These are phyloP conservation scores for Neoscelio sp. DNA, from an alignment of 2,888 invertebrate genomes.

Conservation along the genomic window DNA sequence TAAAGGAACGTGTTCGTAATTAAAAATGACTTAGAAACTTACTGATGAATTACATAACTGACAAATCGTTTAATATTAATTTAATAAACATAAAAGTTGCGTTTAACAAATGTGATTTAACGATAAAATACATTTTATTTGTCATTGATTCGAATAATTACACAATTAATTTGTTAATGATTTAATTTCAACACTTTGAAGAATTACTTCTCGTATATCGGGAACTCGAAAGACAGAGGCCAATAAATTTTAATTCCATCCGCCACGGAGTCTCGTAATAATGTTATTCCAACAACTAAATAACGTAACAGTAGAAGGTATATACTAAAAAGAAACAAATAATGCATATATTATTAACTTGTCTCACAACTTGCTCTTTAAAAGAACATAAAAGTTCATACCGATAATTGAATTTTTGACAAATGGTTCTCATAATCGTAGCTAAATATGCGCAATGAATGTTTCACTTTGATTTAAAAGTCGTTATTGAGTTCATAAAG, in stretches of 20 bases:
- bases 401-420: conserved; percentile 52
- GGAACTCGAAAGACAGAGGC: background rate
- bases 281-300: background rate
- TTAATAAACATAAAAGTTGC: background rate
- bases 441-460: conserved; percentile 50
- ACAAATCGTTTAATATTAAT: conserved; percentile 14
- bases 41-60: conserved; percentile 16
- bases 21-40: conserved; percentile 24
- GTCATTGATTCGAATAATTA: background rate
- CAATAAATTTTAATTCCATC: conserved; percentile 39
- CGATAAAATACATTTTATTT: background rate
- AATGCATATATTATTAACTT: conserved; percentile 32
- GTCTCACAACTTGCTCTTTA: conserved; percentile 19
- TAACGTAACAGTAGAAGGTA: background rate
- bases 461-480: conserved; percentile 59
- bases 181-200: conserved; percentile 20
- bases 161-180: background rate
- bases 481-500: conserved; percentile 65
- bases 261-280: background rate
- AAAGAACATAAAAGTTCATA: conserved; percentile 22
- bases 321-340: conserved; percentile 20
- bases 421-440: conserved; percentile 43
- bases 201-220: conserved; percentile 3
- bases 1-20: conserved; percentile 18
- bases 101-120: background rate